Evolutionary conservation across 2,113 vertebrate species (phyloP).

Genomic region (Circaetus gallicus): DNA sequence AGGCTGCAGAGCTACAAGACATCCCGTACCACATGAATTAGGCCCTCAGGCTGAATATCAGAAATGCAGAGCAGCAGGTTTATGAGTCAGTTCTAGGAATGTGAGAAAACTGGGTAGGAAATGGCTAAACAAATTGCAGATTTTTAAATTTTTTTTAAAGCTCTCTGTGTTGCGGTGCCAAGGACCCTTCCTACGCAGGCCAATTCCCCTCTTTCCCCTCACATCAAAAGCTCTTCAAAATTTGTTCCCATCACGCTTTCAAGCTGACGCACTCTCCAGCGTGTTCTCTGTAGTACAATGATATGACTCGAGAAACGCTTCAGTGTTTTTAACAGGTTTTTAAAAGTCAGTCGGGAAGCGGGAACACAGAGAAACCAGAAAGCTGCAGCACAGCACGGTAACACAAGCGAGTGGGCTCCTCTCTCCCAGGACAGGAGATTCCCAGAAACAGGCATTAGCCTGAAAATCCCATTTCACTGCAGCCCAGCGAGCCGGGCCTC

Average conservation of each 20-base stretch:
- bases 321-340: not conserved
- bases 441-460: not conserved
- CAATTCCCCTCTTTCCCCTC: not conserved
- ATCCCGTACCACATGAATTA: not conserved
- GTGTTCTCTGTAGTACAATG: not conserved
- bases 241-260: not conserved
- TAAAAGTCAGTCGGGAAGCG: not conserved
- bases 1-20: not conserved
- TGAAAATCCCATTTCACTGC: not conserved
- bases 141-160: not conserved
- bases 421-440: not conserved
- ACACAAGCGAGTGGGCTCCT: not conserved
- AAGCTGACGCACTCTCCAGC: not conserved
- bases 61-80: slow-evolving; percentile 26
- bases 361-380: fast-evolving
- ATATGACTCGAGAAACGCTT: not conserved
- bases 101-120: slow-evolving; percentile 26
- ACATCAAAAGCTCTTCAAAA: not conserved
- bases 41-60: not conserved
- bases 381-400: fast-evolving
- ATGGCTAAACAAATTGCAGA: not conserved
- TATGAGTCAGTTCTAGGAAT: not conserved
- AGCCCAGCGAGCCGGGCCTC: not conserved
- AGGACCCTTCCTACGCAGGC: not conserved
- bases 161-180: not conserved